Evolutionary conservation across 2,888 invertebrate genomes (phyloP), one percentile per base, ranked within the genome.

Genomic region (Hoplodrina blanda): DNA sequence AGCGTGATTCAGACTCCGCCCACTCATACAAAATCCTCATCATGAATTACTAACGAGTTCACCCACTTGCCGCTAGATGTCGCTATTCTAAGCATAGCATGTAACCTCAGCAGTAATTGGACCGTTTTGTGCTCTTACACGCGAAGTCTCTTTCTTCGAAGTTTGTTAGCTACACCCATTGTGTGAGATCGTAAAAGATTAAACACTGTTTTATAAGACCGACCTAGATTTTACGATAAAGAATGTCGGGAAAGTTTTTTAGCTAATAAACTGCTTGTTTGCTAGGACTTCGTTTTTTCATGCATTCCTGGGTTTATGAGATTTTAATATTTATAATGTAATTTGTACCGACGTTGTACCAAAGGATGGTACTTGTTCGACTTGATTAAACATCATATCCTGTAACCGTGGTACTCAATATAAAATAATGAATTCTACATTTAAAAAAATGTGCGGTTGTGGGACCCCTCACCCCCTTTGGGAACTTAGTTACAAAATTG

Each of bases 121-220:
- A 50, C 66, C 75, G 83, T 80, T 80, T 80, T 80, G 60, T 60
- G 61, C 66, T 69, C 56, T 55, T 62, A 62, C 63, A 57, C 56
- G 59, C 55, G 57, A 57, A 76, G 68, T 61, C 61, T 66, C 68
- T 69, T 69, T 73, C 76, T 65, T 54, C 60, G 49, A 64, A 73
- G 83, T 80, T 71, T 82, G 73, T 81, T 70, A 80, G 65, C 65
- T 56, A 68, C 73, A 68, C 66, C 70, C 70, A 71, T 83, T 81
- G 77, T 83, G 62, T 59, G 61, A 57, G 56, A 60, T 61, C 53
- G 63, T 75, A 64, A 83, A 70, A 75, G 59, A 73, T 78, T 81
- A 78, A 78, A 78, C 69, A 64, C 65, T 62, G 66, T 55, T 83
- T 83, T 71, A 69, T 67, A 71, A 69, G 68, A 52, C 54, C 33